Evolutionary conservation across 2,797 vertebrate genomes (phyloP), one percentile per base, ranked within the genome.

Genomic region (Rhinella marina): DNA sequence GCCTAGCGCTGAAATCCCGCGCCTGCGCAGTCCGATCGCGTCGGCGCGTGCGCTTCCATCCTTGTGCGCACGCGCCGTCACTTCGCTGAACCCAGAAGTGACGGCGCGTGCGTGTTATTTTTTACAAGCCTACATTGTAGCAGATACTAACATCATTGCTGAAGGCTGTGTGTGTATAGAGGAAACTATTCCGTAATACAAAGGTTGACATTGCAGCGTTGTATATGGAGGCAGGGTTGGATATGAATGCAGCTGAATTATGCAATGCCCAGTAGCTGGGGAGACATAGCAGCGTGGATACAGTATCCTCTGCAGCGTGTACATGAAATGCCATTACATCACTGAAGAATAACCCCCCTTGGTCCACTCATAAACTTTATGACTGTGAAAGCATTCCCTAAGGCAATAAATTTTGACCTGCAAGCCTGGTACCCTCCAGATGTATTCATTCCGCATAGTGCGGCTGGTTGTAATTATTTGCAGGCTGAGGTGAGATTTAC

Each of bases 401-500:
- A 93, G 91, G 90, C 90, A 90, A 86, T 90, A 88, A 91, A 93
- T 89, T 90, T 90, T 90, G 91, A 84, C 90, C 85, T 27, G 91
- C 92, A 89, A 84, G 90, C 92, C 93, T 92, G 89, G 91, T 91
- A 75, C 91, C 91, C 92, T 92, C 93, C 91, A 92, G 92, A 94
- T 93, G 92, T 94, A 94, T 88, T 92, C 90, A 91, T 93, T 86
- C 88, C 92, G 85, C 90, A 87, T 91, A 48, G 29, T 50, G 66
- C 54, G 41, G 66, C 84, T 78, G 68, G 86, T 91, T 84, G 88
- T 94, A 95, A 96, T 95, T 93, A 94, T 92, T 95, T 94, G 91
- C 94, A 95, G 95, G 93, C 94, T 91, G 82, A 78, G 75, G 91
- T 93, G 93, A 95, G 94, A 96, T 94, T 95, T 94, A 95, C 92